Conservation (phyloP, 2,888 invertebrate species). For the Trachelus troglodyta region DNA sequence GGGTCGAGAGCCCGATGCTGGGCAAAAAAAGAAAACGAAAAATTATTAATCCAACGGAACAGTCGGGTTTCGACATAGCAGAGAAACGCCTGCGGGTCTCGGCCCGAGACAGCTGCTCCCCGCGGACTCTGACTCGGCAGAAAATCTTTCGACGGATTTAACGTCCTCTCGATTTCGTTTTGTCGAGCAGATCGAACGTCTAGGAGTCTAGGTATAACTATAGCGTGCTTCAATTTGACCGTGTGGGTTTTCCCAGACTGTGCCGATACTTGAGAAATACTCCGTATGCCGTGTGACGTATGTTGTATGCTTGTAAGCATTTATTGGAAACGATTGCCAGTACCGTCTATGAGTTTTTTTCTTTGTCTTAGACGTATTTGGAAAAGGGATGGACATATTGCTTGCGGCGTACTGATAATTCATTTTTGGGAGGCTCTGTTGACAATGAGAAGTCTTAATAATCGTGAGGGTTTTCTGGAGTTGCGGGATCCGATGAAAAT, state of each 20-base stretch:
- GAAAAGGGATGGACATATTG: neutral
- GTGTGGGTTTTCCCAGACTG: neutral
- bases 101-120: neutral
- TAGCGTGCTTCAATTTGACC: neutral
- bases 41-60: neutral
- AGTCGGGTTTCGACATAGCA: constrained; percentile 37
- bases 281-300: neutral
- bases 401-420: neutral
- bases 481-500: neutral
- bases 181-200: neutral
- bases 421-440: neutral
- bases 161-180: constrained; percentile 3
- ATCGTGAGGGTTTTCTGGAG: neutral
- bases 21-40: neutral
- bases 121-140: constrained; percentile 1
- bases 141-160: neutral
- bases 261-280: neutral
- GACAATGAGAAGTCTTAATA: neutral
- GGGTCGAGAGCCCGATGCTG: neutral
- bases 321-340: neutral
- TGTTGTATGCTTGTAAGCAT: neutral
- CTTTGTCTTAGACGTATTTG: neutral
- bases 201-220: neutral
- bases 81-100: neutral
- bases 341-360: rapidly evolving